phyloP scores from a whole-genome alignment of 2,797 vertebrate genomes.

The Sebastes steindachneri region DNA sequence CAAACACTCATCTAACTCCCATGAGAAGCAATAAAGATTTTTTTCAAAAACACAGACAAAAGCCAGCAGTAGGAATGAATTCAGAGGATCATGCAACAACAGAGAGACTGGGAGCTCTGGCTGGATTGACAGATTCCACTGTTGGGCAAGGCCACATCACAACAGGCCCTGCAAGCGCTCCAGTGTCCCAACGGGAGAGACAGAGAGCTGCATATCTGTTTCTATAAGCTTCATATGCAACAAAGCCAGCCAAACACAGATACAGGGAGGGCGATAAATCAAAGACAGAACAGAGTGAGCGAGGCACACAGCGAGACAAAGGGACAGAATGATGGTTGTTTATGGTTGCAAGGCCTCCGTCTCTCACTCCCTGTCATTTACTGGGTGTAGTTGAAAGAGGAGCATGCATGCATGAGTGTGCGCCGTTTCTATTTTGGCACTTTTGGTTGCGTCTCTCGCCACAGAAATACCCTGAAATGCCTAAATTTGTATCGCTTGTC shows the following conservation, averaged over 20 bases:
- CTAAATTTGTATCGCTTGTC: conserved; percentile 31
- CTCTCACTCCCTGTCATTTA: conserved; percentile 77
- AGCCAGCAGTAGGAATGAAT: conserved; percentile 18
- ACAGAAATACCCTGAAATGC: conserved; percentile 52
- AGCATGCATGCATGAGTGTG: conserved; percentile 10
- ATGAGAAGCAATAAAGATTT: conserved; percentile 13
- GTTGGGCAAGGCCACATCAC: conserved; percentile 53
- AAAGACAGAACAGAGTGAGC: conserved; percentile 36
- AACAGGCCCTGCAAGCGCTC: background rate
- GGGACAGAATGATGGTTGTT: conserved; percentile 61
- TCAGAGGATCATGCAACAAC: conserved; percentile 19
- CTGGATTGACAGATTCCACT: conserved; percentile 47
- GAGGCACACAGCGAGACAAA: conserved; percentile 58
- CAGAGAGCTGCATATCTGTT: background rate
- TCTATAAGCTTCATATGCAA: conserved; percentile 35
- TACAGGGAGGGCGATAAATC: conserved; percentile 31
- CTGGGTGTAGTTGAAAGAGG: conserved; percentile 66
- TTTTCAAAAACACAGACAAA: conserved; percentile 1
- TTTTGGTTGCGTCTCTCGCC: conserved; percentile 34
- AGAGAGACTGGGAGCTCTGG: conserved; percentile 33
- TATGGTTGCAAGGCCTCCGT: conserved; percentile 58
- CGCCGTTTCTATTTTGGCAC: conserved; percentile 62
- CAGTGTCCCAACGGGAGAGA: conserved; percentile 20
- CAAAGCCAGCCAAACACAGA: conserved; percentile 27
- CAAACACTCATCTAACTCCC: conserved; percentile 21